Evolutionary conservation across 2,113 vertebrate genomes (phyloP).

Genomic region (Myrmecobius fasciatus): DNA sequence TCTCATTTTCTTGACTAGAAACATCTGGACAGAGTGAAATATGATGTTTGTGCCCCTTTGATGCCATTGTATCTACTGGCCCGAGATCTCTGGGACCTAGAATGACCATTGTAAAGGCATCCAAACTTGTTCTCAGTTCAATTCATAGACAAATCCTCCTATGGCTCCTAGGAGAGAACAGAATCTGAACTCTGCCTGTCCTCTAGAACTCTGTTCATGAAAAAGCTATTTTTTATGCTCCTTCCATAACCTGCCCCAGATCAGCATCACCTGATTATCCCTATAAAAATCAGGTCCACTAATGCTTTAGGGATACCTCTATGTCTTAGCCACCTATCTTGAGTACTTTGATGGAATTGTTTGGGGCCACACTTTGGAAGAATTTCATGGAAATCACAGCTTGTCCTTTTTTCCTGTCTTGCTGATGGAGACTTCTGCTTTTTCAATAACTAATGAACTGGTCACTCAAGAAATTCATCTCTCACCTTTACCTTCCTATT

Average conservation of each 20-base stretch:
- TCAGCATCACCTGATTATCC: not conserved
- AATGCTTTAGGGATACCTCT: not conserved
- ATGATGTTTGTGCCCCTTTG: not conserved
- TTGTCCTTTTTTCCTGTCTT: constrained; percentile 1
- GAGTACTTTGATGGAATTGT: not conserved
- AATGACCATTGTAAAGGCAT: not conserved
- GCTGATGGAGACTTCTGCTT: not conserved
- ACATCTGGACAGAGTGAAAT: not conserved
- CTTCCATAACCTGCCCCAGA: not conserved
- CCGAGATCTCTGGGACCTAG: not conserved
- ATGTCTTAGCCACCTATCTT: not conserved
- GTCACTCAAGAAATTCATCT: not conserved
- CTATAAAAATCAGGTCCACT: not conserved
- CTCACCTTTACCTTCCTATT: not conserved
- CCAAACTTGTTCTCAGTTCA: not conserved
- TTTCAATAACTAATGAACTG: constrained; percentile 11
- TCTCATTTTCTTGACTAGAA: not conserved
- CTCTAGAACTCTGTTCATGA: not conserved
- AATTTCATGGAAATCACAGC: not conserved
- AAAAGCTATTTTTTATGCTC: not conserved
- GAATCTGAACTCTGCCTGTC: not conserved
- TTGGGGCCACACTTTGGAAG: not conserved
- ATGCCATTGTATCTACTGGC: not conserved
- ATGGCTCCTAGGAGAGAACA: not conserved
- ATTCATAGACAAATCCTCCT: not conserved